Conservation (phyloP, 2,888 invertebrate genomes). For the Mamestra brassicae region DNA sequence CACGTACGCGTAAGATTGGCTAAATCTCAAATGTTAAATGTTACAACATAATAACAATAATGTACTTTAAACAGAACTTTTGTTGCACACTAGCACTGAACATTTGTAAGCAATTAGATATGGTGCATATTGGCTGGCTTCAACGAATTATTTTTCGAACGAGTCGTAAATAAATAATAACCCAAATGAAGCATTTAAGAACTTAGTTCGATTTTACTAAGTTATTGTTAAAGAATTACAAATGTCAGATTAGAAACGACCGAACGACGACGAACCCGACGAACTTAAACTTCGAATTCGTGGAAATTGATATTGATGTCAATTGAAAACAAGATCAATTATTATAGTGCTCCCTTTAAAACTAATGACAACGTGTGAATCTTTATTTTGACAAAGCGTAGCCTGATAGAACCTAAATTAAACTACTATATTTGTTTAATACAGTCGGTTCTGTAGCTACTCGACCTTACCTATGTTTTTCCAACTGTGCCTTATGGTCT, state of each 20-base stretch:
- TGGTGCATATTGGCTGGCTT: conserved; percentile 15
- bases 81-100: conserved; percentile 47
- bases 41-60: conserved; percentile 82
- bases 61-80: conserved; percentile 66
- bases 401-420: neutral
- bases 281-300: neutral
- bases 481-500: neutral
- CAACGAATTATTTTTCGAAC: neutral
- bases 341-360: neutral
- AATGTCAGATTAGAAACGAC: neutral
- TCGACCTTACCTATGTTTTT: too few relatives aligned
- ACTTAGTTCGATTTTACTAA: neutral
- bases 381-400: neutral
- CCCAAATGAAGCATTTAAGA: neutral
- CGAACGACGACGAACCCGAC: too few relatives aligned
- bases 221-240: neutral
- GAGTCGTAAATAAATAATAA: neutral
- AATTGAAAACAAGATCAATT: neutral
- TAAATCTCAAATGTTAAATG: conserved; percentile 83
- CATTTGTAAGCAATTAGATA: conserved; percentile 59
- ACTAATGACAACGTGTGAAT: too few relatives aligned
- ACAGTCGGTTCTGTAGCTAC: neutral
- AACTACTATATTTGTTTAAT: too few relatives aligned
- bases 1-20: conserved; percentile 87
- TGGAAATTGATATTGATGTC: neutral